Percentiles rank a stretch among this genome's conserved stretches.
These are phyloP conservation scores for Drosophila algonquin DNA, from an alignment of 2,888 invertebrate species.

Conservation along the genomic window DNA sequence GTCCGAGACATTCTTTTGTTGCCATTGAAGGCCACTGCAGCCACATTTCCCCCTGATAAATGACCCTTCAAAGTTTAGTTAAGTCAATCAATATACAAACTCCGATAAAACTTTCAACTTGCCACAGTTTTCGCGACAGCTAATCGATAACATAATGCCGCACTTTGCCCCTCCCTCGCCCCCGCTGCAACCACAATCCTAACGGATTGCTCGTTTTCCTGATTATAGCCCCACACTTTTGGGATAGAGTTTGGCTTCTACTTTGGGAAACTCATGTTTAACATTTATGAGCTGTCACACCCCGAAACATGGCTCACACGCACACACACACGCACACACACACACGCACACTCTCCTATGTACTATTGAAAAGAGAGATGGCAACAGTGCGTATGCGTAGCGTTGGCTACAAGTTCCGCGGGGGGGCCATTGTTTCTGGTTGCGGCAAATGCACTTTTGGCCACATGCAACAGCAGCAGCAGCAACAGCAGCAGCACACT, in stretches of 20 bases:
- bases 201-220: neutral
- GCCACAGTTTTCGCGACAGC: neutral
- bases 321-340: neutral
- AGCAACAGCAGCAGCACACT: constrained; percentile 61
- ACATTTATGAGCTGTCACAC: constrained; percentile 45
- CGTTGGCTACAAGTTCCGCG: constrained; percentile 20
- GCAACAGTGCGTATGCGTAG: constrained; percentile 37
- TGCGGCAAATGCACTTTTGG: constrained; percentile 53
- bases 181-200: neutral
- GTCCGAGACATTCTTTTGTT: neutral
- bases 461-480: constrained; percentile 17
- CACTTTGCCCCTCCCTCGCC: neutral
- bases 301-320: constrained; percentile 7
- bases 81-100: neutral
- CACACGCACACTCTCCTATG: no score
- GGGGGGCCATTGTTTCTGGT: constrained; percentile 24
- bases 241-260: neutral
- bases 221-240: constrained; percentile 3
- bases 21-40: neutral
- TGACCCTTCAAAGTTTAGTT: neutral
- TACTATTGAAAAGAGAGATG: neutral
- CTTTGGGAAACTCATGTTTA: constrained; percentile 18
- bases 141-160: constrained; percentile 15
- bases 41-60: neutral
- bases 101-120: neutral